phyloP scores from a whole-genome alignment of 2,797 vertebrate species.

The Gephyroberyx darwinii region DNA sequence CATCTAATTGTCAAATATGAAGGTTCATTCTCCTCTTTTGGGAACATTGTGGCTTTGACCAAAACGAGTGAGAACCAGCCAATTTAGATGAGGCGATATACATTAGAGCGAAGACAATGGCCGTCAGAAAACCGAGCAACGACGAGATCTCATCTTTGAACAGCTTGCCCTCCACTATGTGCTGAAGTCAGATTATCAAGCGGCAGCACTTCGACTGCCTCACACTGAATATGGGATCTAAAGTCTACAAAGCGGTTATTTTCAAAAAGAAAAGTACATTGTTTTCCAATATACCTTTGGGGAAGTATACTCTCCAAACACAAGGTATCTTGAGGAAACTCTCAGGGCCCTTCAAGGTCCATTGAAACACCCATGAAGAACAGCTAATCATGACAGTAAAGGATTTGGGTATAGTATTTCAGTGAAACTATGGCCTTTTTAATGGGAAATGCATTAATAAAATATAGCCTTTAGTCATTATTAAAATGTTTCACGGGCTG shows the following conservation, averaged over 20 bases:
- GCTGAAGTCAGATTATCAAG: background rate
- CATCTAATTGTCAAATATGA: no score
- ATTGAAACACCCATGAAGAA: no score
- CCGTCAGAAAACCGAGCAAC: background rate
- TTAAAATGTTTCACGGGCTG: no score
- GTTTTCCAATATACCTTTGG: no score
- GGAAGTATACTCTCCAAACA: background rate
- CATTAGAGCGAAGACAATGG: conserved; percentile 2
- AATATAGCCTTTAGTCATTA: no score
- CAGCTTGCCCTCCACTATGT: conserved; percentile 2
- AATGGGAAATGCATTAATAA: no score
- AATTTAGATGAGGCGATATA: conserved; percentile 10
- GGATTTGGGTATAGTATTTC: no score
- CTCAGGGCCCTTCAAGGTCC: background rate
- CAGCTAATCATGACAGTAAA: no score
- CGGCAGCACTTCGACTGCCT: background rate
- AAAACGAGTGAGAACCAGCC: background rate
- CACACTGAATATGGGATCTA: background rate
- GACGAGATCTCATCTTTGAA: background rate
- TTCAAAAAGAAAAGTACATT: background rate
- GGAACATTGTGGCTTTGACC: background rate
- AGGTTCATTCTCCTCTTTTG: background rate
- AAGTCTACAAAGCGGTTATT: conserved; percentile 1
- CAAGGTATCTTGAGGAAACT: background rate
- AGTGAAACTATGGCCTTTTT: no score